Evolutionary conservation across 1,140 invertebrate genomes (phyloP), one percentile per base, ranked within the genome.

Genomic region (Himalopsyche phryganea): DNA sequence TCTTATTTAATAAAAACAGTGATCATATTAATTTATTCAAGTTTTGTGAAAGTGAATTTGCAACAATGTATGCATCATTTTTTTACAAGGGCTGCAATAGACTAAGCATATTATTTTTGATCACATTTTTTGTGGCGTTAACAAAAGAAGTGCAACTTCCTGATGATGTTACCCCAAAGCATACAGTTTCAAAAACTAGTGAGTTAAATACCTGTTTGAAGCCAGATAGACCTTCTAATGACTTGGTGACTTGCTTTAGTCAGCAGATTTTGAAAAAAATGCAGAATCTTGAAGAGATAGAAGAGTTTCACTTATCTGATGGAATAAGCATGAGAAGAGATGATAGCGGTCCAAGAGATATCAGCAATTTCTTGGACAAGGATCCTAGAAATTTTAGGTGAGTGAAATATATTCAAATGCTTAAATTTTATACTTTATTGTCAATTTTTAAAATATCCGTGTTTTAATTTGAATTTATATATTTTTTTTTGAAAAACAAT

Each of bases 341-440:
- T 68, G 82, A 83, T 23, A 76, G 77, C 50, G 74, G 79, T 53
- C 70, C 77, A 50, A 69, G 79, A 65, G 69, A 80, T 71, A 63
- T 76, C 66, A 77, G 74, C 61, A 82, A 79, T 68, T 81, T 83
- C 61, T 72, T 85, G 47, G 85, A 88, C 62, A 85, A 83, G 50
- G 85, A 90, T 73, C 85, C 88, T 0, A 82, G 83, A 63, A 84
- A 87, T 75, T 85, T 87, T 49, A 80, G 85, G 72, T 86, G n/a
- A n/a, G n/a, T n/a, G n/a, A n/a, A n/a, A n/a, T n/a, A n/a, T n/a
- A n/a, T n/a, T n/a, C n/a, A n/a, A n/a, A n/a, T n/a, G n/a, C n/a
- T n/a, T n/a, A n/a, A n/a, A n/a, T n/a, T n/a, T n/a, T n/a, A n/a
- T n/a, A n/a, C n/a, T n/a, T n/a, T n/a, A n/a, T n/a, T n/a, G n/a